Evolutionary conservation across 2,797 vertebrate genomes (phyloP).

Genomic region (Onychomys leucogaster): DNA sequence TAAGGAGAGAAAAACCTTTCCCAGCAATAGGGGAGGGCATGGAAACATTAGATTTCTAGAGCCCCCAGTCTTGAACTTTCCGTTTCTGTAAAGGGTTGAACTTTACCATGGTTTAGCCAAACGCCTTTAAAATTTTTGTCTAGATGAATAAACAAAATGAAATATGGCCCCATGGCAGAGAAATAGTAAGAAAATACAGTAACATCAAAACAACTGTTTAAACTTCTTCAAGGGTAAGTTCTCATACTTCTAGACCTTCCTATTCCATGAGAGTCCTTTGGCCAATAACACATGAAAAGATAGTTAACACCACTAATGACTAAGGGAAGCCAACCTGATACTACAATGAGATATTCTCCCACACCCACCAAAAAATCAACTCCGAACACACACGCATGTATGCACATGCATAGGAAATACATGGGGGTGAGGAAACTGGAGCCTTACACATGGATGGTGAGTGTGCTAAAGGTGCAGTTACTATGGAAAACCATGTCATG

Average conservation of each 20-base stretch:
- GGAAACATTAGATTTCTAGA: not conserved
- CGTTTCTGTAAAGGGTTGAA: not conserved
- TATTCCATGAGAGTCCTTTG: not conserved
- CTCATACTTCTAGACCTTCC: not conserved
- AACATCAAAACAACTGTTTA: not conserved
- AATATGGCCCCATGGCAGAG: not conserved
- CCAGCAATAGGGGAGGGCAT: not conserved
- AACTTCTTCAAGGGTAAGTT: not conserved
- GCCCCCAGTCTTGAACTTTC: not conserved
- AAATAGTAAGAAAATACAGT: conserved; percentile 13
- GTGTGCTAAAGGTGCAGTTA: not conserved
- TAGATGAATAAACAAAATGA: not conserved
- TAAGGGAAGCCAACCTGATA: not conserved
- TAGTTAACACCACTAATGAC: not conserved
- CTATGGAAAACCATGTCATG: not conserved
- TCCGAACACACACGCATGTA: not conserved
- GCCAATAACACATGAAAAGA: not conserved
- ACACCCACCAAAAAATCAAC: not conserved
- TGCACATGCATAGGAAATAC: not conserved
- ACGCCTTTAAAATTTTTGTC: not conserved
- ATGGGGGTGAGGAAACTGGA: not conserved
- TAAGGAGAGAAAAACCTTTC: not conserved
- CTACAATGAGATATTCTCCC: not conserved
- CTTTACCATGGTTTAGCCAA: not conserved
- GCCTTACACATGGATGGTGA: not conserved